Percentiles rank a stretch among this genome's conserved stretches.
These are phyloP conservation scores for Dysmachus trigonus DNA, from an alignment of 2,888 invertebrate genomes.

Conservation along the genomic window DNA sequence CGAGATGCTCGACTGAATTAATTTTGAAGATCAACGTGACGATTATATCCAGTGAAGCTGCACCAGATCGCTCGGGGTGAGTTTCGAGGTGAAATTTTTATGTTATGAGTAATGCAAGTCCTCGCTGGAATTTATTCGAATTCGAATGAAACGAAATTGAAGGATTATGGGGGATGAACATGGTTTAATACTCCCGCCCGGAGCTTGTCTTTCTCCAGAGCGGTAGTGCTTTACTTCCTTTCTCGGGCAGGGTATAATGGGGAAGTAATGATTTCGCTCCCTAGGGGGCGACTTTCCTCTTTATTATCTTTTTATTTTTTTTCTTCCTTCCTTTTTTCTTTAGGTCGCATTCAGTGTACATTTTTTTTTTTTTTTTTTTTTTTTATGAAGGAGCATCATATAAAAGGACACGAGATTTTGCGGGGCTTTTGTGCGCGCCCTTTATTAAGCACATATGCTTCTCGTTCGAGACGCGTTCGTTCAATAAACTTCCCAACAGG, in stretches of 20 bases:
- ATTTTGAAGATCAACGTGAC: constrained; percentile 54
- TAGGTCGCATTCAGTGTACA: background rate
- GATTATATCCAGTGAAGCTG: constrained; percentile 48
- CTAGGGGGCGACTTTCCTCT: background rate
- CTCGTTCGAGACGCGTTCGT: background rate
- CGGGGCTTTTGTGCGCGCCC: background rate
- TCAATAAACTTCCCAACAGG: background rate
- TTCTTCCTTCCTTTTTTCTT: background rate
- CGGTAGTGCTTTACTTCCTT: background rate
- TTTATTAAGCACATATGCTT: background rate
- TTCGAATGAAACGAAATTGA: constrained; percentile 30
- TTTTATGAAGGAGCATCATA: background rate
- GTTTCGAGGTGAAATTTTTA: background rate
- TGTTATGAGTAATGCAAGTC: background rate
- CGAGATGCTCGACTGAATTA: constrained; percentile 49
- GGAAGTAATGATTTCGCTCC: constrained; percentile 24
- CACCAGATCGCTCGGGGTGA: background rate
- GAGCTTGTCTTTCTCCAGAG: background rate
- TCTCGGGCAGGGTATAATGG: background rate
- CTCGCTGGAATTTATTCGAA: background rate
- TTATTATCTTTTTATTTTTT: background rate
- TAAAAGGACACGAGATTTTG: background rate
- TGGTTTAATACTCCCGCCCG: constrained; percentile 25
- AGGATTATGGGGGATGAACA: constrained; percentile 38
- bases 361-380: too few relatives aligned